phyloP scores from a whole-genome alignment of 2,888 invertebrate genomes.

The Boloria selene region DNA sequence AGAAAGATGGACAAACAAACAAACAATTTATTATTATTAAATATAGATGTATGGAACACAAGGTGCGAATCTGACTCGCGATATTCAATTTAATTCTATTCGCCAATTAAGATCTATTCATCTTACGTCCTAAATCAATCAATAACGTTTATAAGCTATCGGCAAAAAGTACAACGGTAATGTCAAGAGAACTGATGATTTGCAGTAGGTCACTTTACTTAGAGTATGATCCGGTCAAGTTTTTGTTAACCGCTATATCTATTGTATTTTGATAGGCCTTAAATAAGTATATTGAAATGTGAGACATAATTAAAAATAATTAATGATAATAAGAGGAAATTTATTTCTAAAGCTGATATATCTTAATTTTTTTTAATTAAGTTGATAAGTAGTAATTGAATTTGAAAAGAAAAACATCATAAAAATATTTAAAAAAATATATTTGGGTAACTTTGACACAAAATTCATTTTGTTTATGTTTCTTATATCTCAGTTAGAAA shows the following conservation, averaged over 20 bases:
- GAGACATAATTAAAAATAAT: neutral
- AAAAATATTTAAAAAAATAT: too few species aligned
- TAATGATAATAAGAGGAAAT: neutral
- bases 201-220: constrained; percentile 24
- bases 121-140: constrained; percentile 40
- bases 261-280: constrained; percentile 7
- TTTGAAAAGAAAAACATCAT: too few species aligned
- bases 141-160: constrained; percentile 30
- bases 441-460: too few species aligned
- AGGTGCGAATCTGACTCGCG: neutral
- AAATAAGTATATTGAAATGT: neutral
- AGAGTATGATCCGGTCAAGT: constrained; percentile 1
- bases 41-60: too few species aligned
- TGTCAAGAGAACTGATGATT: constrained; percentile 19
- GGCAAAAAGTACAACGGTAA: constrained; percentile 38
- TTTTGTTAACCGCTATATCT: constrained; percentile 2
- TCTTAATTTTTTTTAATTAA: too few species aligned
- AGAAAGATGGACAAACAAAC: too few species aligned
- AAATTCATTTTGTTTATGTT: too few species aligned
- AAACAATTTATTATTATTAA: too few species aligned
- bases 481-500: too few species aligned
- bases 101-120: constrained; percentile 38
- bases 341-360: too few species aligned
- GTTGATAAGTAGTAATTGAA: too few species aligned
- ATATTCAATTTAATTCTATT: constrained; percentile 7